Base-by-base conservation (phyloP, 1,140 invertebrate genomes). In the Drosophila pseudoananassae region DNA sequence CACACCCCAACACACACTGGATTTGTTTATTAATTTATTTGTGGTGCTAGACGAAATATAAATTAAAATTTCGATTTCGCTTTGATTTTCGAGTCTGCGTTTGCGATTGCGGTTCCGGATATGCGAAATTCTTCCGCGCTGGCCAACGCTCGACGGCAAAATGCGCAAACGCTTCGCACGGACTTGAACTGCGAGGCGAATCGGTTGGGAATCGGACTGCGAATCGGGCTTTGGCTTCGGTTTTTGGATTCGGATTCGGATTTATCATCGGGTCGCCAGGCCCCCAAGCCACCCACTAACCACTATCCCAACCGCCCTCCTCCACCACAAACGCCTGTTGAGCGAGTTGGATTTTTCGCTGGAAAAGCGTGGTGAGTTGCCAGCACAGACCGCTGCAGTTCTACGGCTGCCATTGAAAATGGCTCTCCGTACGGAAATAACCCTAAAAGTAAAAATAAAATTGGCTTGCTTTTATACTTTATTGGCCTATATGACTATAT, bases 81-180 rank as follows among this genome's bases (percentile, higher is more conserved):
- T 36, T 47, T 60, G 43, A 50, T 68, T 66, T 68, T 60, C 78
- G 61, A 69, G 46, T 60, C 60, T 63, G 53, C 54, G 56, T 47
- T 40, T 40, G 38, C 38, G 38, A 45, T 45, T 45, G 40, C 40
- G 14, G 15, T 45, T 45, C 56, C 61, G 61, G 61, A 65, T 63
- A 56, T 77, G 81, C 74, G 70, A 78, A 78, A 83, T 76, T 83
- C 83, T 77, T 79, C 75, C 83, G 78, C 78, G 78, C 78, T 87
- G 83, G 69, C 78, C 83, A 88, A 88, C 83, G 83, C 78, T 88
- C 78, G 76, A 76, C 63, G 83, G 83, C 83, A 74, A 88, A 88
- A 83, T 88, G 83, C 83, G 83, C 83, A 72, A 87, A 66, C 64
- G 80, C 52, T 78, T 78, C 45, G 70, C 65, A 70, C 66, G 75